Evolutionary conservation across 2,113 vertebrate species (phyloP).

Genomic region (Athene noctua): DNA sequence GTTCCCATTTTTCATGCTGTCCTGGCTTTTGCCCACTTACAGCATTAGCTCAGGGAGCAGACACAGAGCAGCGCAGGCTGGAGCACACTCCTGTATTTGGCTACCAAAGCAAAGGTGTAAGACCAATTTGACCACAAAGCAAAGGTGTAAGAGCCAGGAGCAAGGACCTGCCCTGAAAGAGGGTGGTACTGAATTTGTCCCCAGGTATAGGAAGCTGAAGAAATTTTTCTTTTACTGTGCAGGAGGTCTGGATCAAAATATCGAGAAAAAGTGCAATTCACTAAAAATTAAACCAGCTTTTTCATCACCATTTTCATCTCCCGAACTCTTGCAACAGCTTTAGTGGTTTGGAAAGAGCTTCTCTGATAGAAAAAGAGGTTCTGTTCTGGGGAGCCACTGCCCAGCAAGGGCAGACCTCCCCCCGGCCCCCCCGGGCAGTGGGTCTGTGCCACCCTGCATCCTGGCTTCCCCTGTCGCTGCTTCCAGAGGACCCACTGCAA

Average conservation of each 20-base stretch:
- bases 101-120: neutral
- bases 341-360: neutral
- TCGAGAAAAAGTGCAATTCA: neutral
- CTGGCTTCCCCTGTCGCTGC: neutral
- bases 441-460: fast-evolving
- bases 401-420: neutral
- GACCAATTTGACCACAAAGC: neutral
- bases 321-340: neutral
- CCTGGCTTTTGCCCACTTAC: neutral
- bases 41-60: neutral
- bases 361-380: neutral
- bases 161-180: neutral
- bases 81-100: neutral
- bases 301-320: neutral
- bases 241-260: neutral
- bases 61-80: neutral
- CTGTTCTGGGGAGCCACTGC: neutral
- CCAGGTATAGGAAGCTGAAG: neutral
- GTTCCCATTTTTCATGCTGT: neutral
- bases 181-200: neutral
- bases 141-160: neutral
- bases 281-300: neutral
- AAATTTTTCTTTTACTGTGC: neutral
- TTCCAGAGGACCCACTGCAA: neutral
- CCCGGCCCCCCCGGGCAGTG: fast-evolving